Base-by-base conservation (phyloP, 2,113 vertebrate species). In the Amblyornis subalaris region DNA sequence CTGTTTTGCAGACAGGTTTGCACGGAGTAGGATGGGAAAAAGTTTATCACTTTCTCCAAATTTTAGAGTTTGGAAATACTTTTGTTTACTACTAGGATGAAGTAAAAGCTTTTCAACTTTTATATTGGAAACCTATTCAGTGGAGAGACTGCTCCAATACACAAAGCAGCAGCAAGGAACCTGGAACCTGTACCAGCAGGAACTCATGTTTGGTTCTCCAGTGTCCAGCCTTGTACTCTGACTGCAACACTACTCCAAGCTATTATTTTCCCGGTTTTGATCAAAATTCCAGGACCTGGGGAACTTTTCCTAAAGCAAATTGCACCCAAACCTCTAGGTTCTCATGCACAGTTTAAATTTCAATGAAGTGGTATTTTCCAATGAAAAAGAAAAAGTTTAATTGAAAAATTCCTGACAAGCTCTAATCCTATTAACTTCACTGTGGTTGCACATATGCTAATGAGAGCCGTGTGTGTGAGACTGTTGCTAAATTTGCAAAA, bases 391-490 rank as follows among this genome's bases (percentile, higher is more conserved):
- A 92, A 75, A 61, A 62, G 51, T 90, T 94, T 96, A 96, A 96
- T 96, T 96, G 95, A 96, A 96, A 96, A 96, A 96, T 96, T 96
- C 95, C 96, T 96, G 94, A 96, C 94, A 94, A 95, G 31, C 94
- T 96, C 88, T 96, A 94, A 96, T 93, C 95, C 95, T 91, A 96
- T 97, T 97, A 96, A 97, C 82, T 95, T 95, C 89, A 81, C 82
- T 86, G 85, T 74, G 82, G 93, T 92, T 95, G 61, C 93, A 89
- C 79, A 5, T 95, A 95, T 95, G 94, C 82, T 97, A 94, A 96
- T 93, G 93, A 95, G 94, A 96, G 96, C 96, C 93, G 93, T 91
- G 93, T 94, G 95, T 95, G 92, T 50, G 82, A 91, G 76, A 77
- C 92, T 88, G 85, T 92, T 93, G 72, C 94, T 96, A 97, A 96